Percentiles rank a stretch among this genome's conserved stretches.
These are phyloP conservation scores for Channallabes apus DNA, from an alignment of 2,797 vertebrate genomes.

Conservation along the genomic window DNA sequence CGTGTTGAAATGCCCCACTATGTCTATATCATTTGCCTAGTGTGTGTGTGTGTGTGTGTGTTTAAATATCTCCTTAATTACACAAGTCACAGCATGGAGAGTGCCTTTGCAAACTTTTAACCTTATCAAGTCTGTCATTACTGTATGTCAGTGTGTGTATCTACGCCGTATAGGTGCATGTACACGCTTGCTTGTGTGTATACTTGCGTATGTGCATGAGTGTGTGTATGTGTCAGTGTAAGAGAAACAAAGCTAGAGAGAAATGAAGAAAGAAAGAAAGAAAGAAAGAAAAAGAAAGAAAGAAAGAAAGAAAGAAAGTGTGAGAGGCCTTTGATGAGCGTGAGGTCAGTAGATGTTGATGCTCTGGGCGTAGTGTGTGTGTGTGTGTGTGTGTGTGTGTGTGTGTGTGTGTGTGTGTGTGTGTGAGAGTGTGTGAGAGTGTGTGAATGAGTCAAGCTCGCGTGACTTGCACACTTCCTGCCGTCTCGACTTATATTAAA, in stretches of 20 bases:
- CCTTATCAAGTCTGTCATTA: slow-evolving; percentile 33
- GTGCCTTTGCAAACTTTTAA: slow-evolving; percentile 27
- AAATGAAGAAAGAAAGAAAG: too few species aligned
- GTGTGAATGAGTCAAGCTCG: slow-evolving; percentile 76
- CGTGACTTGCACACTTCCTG: slow-evolving; percentile 76
- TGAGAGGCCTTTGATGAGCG: slow-evolving; percentile 42
- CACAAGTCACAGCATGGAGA: slow-evolving; percentile 24
- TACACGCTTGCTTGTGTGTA: slow-evolving; percentile 18
- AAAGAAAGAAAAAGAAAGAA: too few species aligned
- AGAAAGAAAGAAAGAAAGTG: neutral
- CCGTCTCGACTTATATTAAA: slow-evolving; percentile 73
- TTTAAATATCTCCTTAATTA: slow-evolving; percentile 14
- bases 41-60: slow-evolving; percentile 25
- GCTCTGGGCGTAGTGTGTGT: slow-evolving; percentile 40
- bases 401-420: too few species aligned
- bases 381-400: too few species aligned
- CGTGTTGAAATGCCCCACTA: neutral
- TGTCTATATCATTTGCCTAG: neutral
- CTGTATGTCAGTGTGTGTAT: slow-evolving; percentile 43
- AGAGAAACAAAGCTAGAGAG: neutral
- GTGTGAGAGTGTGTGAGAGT: slow-evolving; percentile 53
- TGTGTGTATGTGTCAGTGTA: slow-evolving; percentile 10
- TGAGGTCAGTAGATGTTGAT: slow-evolving; percentile 49
- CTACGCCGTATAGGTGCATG: slow-evolving; percentile 31
- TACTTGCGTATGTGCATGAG: slow-evolving; percentile 4